Evolutionary conservation across 1,140 invertebrate genomes (phyloP).

Genomic region (Anoplophora glabripennis): DNA sequence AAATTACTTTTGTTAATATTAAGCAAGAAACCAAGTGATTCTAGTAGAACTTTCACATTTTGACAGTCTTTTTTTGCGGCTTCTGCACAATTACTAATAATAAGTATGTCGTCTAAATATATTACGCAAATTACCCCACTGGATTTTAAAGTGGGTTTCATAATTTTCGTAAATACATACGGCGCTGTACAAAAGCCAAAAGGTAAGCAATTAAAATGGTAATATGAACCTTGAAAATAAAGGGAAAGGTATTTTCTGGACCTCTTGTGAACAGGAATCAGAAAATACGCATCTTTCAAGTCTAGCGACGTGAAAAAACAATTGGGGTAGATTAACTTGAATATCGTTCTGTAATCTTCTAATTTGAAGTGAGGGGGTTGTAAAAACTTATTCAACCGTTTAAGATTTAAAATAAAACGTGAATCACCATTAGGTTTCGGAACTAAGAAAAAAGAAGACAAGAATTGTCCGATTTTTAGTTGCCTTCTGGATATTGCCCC

Average conservation of each 20-base stretch:
- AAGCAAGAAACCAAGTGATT: conserved; percentile 15
- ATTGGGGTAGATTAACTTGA: conserved; percentile 19
- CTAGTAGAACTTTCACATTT: conserved; percentile 1
- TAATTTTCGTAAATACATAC: conserved; percentile 33
- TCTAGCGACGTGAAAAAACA: conserved; percentile 36
- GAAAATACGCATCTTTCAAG: conserved; percentile 38
- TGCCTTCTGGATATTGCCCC: conserved; percentile 3
- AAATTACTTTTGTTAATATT: conserved; percentile 17
- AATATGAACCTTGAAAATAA: conserved; percentile 25
- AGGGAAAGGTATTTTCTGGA: conserved; percentile 33
- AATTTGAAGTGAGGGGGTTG: conserved; percentile 30
- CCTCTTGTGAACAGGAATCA: conserved; percentile 12
- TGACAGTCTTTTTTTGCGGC: neutral
- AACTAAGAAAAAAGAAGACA: conserved; percentile 35
- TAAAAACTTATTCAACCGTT: conserved; percentile 37
- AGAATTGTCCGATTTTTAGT: conserved; percentile 23
- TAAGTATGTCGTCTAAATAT: conserved; percentile 24
- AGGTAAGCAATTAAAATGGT: conserved; percentile 33
- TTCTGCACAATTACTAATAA: conserved; percentile 4
- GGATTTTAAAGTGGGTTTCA: conserved; percentile 14
- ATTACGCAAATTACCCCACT: conserved; percentile 15
- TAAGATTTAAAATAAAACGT: conserved; percentile 41
- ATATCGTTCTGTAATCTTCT: conserved; percentile 15
- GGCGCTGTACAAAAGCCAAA: conserved; percentile 18
- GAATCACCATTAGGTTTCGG: conserved; percentile 34